These are phyloP conservation scores for Tragelaphus buxtoni DNA, from an alignment of 2,113 vertebrate species.

Conservation along the genomic window DNA sequence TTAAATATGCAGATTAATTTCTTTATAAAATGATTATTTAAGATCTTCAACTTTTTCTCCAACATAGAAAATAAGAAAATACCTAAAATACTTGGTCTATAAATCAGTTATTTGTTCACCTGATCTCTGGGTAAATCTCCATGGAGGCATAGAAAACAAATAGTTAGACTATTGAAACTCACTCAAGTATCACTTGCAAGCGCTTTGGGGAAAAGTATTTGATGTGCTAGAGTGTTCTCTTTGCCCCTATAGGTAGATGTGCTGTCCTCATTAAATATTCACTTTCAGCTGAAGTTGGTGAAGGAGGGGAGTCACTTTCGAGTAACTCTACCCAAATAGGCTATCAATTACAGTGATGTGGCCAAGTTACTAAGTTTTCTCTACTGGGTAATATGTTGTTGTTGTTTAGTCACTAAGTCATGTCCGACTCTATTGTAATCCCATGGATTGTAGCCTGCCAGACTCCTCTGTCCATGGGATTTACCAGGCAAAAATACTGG, in stretches of 20 bases:
- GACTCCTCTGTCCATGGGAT: background rate
- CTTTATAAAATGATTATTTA: background rate
- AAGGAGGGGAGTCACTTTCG: background rate
- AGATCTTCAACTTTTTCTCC: background rate
- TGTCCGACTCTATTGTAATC: background rate
- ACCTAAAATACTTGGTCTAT: background rate
- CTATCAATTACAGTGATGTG: background rate
- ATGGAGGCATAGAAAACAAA: background rate
- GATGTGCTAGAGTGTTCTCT: background rate
- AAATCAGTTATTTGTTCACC: background rate
- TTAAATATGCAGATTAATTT: constrained; percentile 1
- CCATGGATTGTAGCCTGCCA: background rate
- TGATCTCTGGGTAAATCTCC: constrained; percentile 17
- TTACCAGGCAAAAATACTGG: background rate
- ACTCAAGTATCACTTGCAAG: background rate
- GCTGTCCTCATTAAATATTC: background rate
- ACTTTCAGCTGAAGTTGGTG: background rate
- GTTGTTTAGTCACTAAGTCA: background rate
- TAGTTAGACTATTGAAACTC: background rate
- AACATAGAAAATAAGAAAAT: background rate
- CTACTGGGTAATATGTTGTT: background rate
- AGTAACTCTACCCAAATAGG: background rate
- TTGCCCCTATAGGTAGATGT: background rate
- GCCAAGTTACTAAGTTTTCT: background rate
- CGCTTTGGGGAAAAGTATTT: background rate